A percentile compares a stretch with the other conserved stretches of the same genome.
Evolutionary conservation across 1,140 invertebrate species (phyloP).

Genomic region (Pachypsylla venusta): DNA sequence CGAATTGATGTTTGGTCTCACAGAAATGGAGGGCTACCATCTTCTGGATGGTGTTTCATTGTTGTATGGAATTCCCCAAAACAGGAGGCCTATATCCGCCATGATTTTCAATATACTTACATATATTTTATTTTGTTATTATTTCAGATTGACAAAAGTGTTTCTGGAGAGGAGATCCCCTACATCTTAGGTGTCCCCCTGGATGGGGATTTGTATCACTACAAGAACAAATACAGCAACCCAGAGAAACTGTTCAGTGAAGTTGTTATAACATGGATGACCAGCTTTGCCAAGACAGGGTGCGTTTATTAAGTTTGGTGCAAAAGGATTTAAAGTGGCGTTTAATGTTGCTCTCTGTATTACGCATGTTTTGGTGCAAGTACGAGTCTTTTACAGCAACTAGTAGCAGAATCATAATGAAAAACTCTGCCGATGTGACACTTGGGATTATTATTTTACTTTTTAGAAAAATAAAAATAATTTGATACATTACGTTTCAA

Average conservation of each 20-base stretch:
- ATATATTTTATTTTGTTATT: slow-evolving; percentile 4
- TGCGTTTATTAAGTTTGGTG: slow-evolving; percentile 35
- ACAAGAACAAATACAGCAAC: slow-evolving; percentile 51
- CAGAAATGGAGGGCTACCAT: slow-evolving; percentile 73
- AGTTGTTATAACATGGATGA: slow-evolving; percentile 71
- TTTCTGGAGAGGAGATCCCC: slow-evolving; percentile 79
- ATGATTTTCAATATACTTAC: no score
- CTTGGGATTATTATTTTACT: no score
- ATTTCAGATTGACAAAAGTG: slow-evolving; percentile 30
- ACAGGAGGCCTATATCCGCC: slow-evolving; percentile 28
- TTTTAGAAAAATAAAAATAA: no score
- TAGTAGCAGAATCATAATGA: no score
- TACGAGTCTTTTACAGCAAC: no score
- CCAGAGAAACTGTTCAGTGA: slow-evolving; percentile 63
- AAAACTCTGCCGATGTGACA: no score
- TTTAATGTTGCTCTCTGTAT: no score
- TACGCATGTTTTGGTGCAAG: no score
- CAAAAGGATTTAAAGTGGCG: no score
- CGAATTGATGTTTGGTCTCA: slow-evolving; percentile 77
- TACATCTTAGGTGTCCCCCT: slow-evolving; percentile 84
- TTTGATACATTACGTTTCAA: no score
- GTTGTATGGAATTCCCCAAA: slow-evolving; percentile 65
- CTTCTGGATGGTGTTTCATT: slow-evolving; percentile 60
- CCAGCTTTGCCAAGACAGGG: slow-evolving; percentile 79
- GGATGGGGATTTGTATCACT: slow-evolving; percentile 53